These are phyloP conservation scores for Arenaria interpres DNA, from an alignment of 2,113 vertebrate genomes.

Conservation along the genomic window DNA sequence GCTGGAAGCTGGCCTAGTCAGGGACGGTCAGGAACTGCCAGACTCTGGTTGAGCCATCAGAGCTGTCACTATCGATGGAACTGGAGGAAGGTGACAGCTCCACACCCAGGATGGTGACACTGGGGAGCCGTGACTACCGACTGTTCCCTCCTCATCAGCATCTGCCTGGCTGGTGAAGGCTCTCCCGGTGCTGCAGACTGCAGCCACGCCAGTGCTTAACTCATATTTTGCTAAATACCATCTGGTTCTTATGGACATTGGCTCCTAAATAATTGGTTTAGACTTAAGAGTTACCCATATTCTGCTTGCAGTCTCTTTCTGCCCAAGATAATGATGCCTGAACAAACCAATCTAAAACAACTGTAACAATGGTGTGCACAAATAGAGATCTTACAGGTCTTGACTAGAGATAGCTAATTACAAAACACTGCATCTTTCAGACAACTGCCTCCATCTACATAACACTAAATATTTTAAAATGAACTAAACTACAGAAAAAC, in stretches of 20 bases:
- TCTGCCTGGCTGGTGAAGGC: neutral
- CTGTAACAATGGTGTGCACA: neutral
- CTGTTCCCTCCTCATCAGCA: neutral
- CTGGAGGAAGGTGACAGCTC: neutral
- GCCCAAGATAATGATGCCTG: neutral
- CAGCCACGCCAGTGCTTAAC: neutral
- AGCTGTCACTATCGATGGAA: neutral
- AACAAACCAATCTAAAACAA: neutral
- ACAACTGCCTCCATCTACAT: neutral
- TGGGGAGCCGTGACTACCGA: rapidly evolving
- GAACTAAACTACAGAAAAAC: neutral
- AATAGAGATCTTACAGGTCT: neutral
- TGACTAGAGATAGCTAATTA: neutral
- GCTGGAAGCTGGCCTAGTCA: neutral
- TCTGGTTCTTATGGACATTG: neutral
- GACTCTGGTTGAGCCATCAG: neutral
- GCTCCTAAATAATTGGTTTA: neutral
- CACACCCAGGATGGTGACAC: neutral
- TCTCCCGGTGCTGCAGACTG: neutral
- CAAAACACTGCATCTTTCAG: neutral
- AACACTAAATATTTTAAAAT: neutral
- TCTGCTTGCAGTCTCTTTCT: neutral
- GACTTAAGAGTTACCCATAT: neutral
- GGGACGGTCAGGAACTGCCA: neutral
- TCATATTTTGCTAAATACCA: neutral